Percentiles rank a stretch among this genome's conserved stretches.
Evolutionary conservation across 1,140 invertebrate species (phyloP).

Genomic region (Aphis gossypii): DNA sequence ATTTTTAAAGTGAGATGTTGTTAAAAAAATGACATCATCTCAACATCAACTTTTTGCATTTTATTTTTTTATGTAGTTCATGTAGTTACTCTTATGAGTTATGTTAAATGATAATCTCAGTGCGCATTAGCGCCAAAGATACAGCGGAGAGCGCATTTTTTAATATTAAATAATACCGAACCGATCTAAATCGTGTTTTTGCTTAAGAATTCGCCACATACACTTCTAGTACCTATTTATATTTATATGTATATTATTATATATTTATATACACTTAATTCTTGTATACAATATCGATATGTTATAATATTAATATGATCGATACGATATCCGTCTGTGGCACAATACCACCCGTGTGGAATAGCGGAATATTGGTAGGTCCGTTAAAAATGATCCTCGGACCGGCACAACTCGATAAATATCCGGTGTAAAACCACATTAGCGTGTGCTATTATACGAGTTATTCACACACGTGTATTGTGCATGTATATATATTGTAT

Average conservation of each 20-base stretch:
- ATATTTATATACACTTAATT: background rate
- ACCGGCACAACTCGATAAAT: background rate
- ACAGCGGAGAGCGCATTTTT: background rate
- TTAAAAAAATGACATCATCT: background rate
- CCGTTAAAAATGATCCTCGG: background rate
- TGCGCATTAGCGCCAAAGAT: too few species aligned
- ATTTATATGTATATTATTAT: too few species aligned
- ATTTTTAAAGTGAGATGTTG: background rate
- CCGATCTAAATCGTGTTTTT: background rate
- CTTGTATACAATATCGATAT: background rate
- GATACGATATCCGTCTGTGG: background rate
- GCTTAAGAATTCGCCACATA: background rate
- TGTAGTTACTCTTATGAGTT: background rate
- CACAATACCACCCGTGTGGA: background rate
- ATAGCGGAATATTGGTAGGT: background rate
- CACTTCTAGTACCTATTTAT: too few species aligned
- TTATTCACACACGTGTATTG: background rate
- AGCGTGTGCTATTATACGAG: background rate
- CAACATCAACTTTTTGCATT: background rate
- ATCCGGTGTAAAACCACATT: background rate
- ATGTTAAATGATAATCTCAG: background rate
- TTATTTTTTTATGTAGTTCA: background rate
- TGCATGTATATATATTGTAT: background rate
- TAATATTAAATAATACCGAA: background rate
- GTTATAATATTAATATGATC: background rate